Evolutionary conservation across 2,113 vertebrate species (phyloP), one percentile per base, ranked within the genome.

Genomic region (Sinocyclocheilus maitianheensis): DNA sequence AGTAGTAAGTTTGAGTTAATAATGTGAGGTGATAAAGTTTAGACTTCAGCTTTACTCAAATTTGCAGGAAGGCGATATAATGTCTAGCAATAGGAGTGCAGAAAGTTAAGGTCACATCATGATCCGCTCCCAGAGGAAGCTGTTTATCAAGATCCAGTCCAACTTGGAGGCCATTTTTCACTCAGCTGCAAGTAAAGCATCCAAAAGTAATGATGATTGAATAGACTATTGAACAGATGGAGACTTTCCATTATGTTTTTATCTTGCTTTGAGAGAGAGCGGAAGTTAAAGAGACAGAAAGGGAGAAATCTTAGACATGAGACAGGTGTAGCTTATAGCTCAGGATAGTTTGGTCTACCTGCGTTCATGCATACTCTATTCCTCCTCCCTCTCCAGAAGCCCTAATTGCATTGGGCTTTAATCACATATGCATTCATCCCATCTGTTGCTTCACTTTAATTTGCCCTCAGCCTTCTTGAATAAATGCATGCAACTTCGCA

Each of bases 391-490:
- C 89, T 94, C 69, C 79, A 76, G 58, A 77, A 83, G 40, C 88
- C 74, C 84, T 89, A 89, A 93, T 90, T 91, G 85, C 93, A 93
- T 91, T 91, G 89, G 87, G 87, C 91, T 94, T 94, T 93, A 92
- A 93, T 93, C 91, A 90, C 90, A 88, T 86, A 81, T 90, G 87
- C 92, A 89, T 93, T 94, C 85, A 92, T 88, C 89, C 89, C 92
- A 92, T 93, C 91, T 91, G 91, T 89, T 90, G 85, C 90, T 89
- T 87, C 74, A 81, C 80, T 90, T 88, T 77, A 78, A 85, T 88
- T 84, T 87, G 77, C 85, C 90, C 69, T 85, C 69, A 12, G 60
- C 62, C 20, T 75, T 80, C 58, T 53, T 81, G 58, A 81, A 60
- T 65, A 53, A 89, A 86, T 87, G 86, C 90, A 90, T 87, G 89